Base-by-base conservation (phyloP, 2,797 vertebrate species). In the Enoplosus armatus region DNA sequence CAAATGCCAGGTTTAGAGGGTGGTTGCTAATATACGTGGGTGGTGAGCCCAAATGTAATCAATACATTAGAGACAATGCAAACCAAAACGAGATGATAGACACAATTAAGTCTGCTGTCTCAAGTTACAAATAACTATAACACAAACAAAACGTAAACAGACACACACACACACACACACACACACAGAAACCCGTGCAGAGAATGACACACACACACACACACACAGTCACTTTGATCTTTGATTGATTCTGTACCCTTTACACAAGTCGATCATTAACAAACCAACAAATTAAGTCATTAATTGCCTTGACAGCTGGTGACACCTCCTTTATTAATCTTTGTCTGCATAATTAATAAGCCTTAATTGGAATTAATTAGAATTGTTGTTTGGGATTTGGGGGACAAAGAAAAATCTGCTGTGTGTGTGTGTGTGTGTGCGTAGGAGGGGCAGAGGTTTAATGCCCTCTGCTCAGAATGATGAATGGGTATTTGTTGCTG, bases 281-380 rank as follows among this genome's bases (percentile, higher is more conserved):
- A 81, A 74, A 85, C 80, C 78, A 77, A 91, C 83, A 90, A 90
- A 93, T 90, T 60, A 85, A 89, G 84, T 84, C 77, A 90, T 91
- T 85, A 89, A 86, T 86, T 88, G 75, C 39, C 20, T 22, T 62
- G 88, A 87, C 85, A 84, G 77, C 82, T 26, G 67, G 54, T 63
- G 78, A 80, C 84, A 76, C 85, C 80, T 75, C 84, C 56, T 86
- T 89, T 87, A 87, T 93, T 78, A 78, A 90, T 92, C 83, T 72
- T 68, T 87, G 70, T 77, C 82, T 78, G 71, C 67, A 75, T 87
- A 87, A 91, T 85, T 85, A 86, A 91, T 86, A 59, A 27, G 43
- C 15, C 55, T 80, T 85, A 86, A 91, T 85, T 74, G 20, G 70
- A 86, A 90, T 85, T 72, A 84, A 92, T 85, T 77, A 29, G 29